Evolutionary conservation across 2,113 vertebrate species (phyloP), one percentile per base, ranked within the genome.

Genomic region (Pedionomus torquatus): DNA sequence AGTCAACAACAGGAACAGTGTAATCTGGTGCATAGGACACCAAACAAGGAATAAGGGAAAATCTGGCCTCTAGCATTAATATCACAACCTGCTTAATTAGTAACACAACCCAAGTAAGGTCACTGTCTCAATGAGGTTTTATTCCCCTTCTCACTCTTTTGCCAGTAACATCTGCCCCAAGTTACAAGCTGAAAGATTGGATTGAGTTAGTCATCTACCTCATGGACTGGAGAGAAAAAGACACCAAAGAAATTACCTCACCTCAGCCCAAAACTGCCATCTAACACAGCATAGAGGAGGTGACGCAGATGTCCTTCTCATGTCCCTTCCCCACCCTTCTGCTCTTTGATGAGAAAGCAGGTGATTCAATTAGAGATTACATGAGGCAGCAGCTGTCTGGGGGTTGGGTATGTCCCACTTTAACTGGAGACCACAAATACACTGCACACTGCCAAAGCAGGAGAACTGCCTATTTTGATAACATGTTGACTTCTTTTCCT

Each of bases 41-140:
- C 0, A 0, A 72, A 4, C 14, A 37, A 30, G 71, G 58, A 51
- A 20, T 8, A 18, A 54, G 48, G 18, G n/a, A 64, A 49, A 64
- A 49, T 18, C 13, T 25, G 35, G 21, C 11, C 43, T 74, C 35
- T 13, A 7, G 44, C 20, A 7, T 30, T 12, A 13, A 33, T 35
- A 71, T 41, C 6, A 1, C 46, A 35, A 37, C 39, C 30, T 65
- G 43, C 24, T 71, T 30, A 60, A 23, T 77, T 60, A 48, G n/a
- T 76, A 60, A 30, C 30, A 19, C n/a, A 76, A 51, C 11, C 28
- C 28, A 33, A 63, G 35, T 20, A 69, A 37, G 21, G 60, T 13
- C 35, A 20, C 17, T 31, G 9, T 16, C 49, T 57, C 41, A 5
- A 8, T 3, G 41, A 21, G 41, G 1, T 65, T 66, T 77, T 20